Conservation (phyloP, 2,888 invertebrate genomes). For the Leptinotarsa peninsularis region DNA sequence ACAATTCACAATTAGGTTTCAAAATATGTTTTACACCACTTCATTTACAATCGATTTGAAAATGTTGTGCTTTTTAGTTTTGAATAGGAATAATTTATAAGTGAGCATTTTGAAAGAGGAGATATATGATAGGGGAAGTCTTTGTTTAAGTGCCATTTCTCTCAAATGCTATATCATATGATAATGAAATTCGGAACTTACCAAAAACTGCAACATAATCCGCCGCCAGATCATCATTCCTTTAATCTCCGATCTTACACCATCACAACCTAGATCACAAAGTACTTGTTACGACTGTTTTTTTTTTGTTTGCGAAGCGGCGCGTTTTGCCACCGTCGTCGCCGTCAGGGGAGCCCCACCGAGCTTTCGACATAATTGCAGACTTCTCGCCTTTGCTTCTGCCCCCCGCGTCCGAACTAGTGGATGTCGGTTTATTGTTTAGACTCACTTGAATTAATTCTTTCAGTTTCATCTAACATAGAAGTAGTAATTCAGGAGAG, state of each 20-base stretch:
- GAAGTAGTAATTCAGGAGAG: slow-evolving; percentile 1
- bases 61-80: too few relatives aligned
- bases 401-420: not conserved
- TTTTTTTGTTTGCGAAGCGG: not conserved
- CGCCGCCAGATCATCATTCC: slow-evolving; percentile 18
- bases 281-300: slow-evolving; percentile 7
- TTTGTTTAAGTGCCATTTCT: too few relatives aligned
- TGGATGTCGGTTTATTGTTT: slow-evolving; percentile 10
- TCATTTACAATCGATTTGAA: too few relatives aligned
- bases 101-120: too few relatives aligned
- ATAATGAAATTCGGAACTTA: not conserved
- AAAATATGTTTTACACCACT: too few relatives aligned
- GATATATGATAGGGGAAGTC: too few relatives aligned
- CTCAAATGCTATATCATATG: too few relatives aligned
- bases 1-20: too few relatives aligned
- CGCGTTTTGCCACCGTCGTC: not conserved
- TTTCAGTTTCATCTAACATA: not conserved
- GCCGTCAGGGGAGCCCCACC: slow-evolving; percentile 12
- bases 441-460: not conserved
- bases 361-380: slow-evolving; percentile 14
- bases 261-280: slow-evolving; percentile 12
- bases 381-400: slow-evolving; percentile 8
- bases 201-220: slow-evolving; percentile 1
- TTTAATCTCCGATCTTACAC: slow-evolving; percentile 2
- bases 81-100: too few relatives aligned